These are phyloP conservation scores for Tragelaphus scriptus DNA, from an alignment of 2,113 vertebrate species.

Conservation along the genomic window DNA sequence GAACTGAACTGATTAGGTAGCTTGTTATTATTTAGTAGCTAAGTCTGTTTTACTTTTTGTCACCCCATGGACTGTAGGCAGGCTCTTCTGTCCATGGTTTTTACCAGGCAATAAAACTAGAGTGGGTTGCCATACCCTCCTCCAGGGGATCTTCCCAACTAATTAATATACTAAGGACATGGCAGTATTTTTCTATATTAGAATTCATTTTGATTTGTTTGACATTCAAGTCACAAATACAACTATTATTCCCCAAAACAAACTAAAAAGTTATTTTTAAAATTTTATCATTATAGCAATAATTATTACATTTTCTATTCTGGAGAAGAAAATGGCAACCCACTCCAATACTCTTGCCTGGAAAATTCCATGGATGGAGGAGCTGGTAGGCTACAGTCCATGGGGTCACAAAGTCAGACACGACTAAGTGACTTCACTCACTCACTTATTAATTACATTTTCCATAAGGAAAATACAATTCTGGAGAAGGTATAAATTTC, in stretches of 20 bases:
- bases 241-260: neutral
- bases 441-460: neutral
- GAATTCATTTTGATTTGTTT: neutral
- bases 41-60: neutral
- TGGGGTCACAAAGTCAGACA: neutral
- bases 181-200: neutral
- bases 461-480: slow-evolving; percentile 10
- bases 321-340: neutral
- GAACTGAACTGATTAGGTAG: neutral
- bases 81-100: neutral
- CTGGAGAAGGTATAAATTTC: neutral
- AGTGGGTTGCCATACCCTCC: neutral
- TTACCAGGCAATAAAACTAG: neutral
- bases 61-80: neutral
- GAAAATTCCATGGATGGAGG: neutral
- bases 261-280: slow-evolving; percentile 1
- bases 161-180: neutral
- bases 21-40: neutral
- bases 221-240: neutral
- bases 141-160: neutral
- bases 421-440: neutral
- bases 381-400: neutral
- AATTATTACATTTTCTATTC: neutral
- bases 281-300: neutral
- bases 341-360: neutral